Conservation (phyloP, 37 sponge, comb jelly and placozoan species). For the Tethya wilhelma region DNA sequence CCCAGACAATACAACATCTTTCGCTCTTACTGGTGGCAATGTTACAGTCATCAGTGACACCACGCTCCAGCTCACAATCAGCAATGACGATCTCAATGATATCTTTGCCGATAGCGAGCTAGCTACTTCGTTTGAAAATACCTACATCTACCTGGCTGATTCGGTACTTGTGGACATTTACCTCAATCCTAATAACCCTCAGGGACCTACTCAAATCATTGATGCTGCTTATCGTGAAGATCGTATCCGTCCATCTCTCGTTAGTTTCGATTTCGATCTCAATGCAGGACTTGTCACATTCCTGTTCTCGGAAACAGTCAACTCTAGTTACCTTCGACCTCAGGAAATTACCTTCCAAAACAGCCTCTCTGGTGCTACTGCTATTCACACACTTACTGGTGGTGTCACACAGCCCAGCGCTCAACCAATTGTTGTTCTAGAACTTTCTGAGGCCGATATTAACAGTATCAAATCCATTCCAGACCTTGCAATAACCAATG, state of each 20-base stretch:
- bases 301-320: constrained; percentile 83
- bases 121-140: constrained; percentile 57
- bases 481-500: constrained; percentile 50
- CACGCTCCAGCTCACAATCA: constrained; percentile 37
- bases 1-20: neutral
- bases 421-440: constrained; percentile 43
- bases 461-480: constrained; percentile 66
- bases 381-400: constrained; percentile 57
- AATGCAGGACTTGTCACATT: constrained; percentile 61
- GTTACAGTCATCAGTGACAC: constrained; percentile 22
- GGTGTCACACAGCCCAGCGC: constrained; percentile 44
- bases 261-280: constrained; percentile 70
- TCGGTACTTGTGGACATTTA: constrained; percentile 56
- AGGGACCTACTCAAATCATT: constrained; percentile 33
- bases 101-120: constrained; percentile 68
- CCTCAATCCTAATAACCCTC: constrained; percentile 68
- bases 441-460: constrained; percentile 42
- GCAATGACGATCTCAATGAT: constrained; percentile 66
- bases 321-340: constrained; percentile 57
- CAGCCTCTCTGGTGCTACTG: neutral
- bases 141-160: constrained; percentile 59
- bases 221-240: constrained; percentile 49
- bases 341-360: constrained; percentile 68
- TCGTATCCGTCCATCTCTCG: constrained; percentile 63
- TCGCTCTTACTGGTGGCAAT: constrained; percentile 53